Evolutionary conservation across 2,113 vertebrate species (phyloP).

Genomic region (Chaetops frenatus): DNA sequence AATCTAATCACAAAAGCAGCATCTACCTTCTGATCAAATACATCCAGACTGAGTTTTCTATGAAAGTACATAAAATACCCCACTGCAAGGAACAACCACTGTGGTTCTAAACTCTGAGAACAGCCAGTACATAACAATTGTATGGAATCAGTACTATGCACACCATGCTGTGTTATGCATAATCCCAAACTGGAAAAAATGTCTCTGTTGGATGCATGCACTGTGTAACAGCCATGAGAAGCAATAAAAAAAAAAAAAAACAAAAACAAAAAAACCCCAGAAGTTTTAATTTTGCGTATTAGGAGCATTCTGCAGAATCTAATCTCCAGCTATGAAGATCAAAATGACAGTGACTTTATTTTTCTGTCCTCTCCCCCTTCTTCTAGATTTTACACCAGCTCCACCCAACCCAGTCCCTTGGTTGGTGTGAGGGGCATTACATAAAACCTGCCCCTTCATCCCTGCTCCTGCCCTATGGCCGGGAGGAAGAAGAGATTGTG

Average conservation of each 20-base stretch:
- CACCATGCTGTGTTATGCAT: rapidly evolving
- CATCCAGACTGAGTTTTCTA: neutral
- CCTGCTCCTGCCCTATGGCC: neutral
- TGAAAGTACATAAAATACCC: neutral
- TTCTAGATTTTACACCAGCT: neutral
- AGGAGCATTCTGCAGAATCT: neutral
- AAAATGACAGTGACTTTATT: neutral
- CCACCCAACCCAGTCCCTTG: neutral
- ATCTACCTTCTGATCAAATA: neutral
- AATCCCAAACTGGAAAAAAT: neutral
- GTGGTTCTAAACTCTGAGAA: neutral
- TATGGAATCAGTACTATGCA: neutral
- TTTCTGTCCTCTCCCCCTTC: neutral
- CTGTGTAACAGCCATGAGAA: neutral
- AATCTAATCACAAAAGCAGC: neutral
- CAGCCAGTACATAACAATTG: neutral
- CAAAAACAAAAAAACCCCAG: too few relatives aligned
- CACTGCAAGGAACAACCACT: neutral
- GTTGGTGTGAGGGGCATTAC: too few relatives aligned
- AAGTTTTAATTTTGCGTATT: neutral
- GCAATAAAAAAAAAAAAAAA: neutral
- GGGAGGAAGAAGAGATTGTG: neutral
- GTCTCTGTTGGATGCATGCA: rapidly evolving
- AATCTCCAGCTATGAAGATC: neutral
- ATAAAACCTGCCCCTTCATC: neutral